Base-by-base conservation (phyloP, 1,140 invertebrate species). In the Drosophila virilis region DNA sequence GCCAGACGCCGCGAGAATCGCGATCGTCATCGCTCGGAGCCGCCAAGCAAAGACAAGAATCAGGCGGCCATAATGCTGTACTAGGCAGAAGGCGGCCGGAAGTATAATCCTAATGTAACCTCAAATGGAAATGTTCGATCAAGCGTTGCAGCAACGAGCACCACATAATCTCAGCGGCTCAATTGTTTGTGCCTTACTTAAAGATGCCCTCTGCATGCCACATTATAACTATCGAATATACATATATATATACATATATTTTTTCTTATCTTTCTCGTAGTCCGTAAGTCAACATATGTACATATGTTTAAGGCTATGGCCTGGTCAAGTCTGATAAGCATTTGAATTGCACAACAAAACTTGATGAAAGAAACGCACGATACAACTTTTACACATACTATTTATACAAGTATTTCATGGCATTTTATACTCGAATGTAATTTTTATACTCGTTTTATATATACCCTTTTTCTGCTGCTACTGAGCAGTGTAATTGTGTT, bases 11-110 rank as follows among this genome's bases (percentile, higher is more conserved):
- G 74, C 1, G 91, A 92, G 38, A 51, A 59, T 13, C 68, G 74
- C 12, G 80, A 92, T 65, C 74, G 77, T 4, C 74, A 77, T 51
- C 76, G 82, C 10, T 35, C 83, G 22, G 90, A 92, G 38, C 88
- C 82, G 32, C 73, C 77, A 1, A 79, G 71, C 57, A 85, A 90
- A 38, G 90, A 92, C 42, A 92, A 92, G 48, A 80, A 83, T 55
- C 84, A 90, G 70, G 60, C 78, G 60, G 90, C 62, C 62, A 92
- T 91, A 72, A 92, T 92, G 91, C 77, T 92, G 5, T 92, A 92
- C 67, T 92, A 86, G 68, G 43, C 22, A 0, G 13, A 13, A 61
- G 45, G 10, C 9, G 12, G 51, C 9, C 8, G 2, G 8, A 37
- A 45, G 5, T 45, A 35, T 35, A 69, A 64, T 68, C 59, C 62